Conservation (phyloP, 2,797 vertebrate species). For the Nasua narica region DNA sequence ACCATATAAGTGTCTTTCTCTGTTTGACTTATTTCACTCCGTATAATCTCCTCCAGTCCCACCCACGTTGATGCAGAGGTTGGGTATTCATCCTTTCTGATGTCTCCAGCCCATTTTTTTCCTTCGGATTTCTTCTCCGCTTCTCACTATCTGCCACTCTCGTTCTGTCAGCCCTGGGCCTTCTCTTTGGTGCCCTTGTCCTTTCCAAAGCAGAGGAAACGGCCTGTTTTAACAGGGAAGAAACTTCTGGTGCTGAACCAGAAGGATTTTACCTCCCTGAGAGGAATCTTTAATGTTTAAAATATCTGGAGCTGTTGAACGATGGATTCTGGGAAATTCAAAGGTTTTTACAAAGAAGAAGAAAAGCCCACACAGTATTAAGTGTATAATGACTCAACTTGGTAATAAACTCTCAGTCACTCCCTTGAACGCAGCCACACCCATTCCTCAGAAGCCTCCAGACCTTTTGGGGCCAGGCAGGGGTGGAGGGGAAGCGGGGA, state of each 20-base stretch:
- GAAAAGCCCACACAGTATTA: slow-evolving; percentile 64
- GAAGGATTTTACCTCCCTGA: slow-evolving; percentile 74
- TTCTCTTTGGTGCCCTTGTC: slow-evolving; percentile 19
- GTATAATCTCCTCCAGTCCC: too few relatives aligned
- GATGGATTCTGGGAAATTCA: slow-evolving; percentile 75
- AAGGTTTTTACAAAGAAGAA: slow-evolving; percentile 36
- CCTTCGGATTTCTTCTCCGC: neutral
- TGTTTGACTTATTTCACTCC: too few relatives aligned
- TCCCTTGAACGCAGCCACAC: slow-evolving; percentile 63
- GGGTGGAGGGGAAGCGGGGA: neutral
- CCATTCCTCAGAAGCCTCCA: slow-evolving; percentile 64
- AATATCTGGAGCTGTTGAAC: slow-evolving; percentile 75
- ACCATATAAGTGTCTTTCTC: too few relatives aligned
- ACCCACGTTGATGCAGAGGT: too few relatives aligned
- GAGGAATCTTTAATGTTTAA: slow-evolving; percentile 69
- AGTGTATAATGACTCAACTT: slow-evolving; percentile 71
- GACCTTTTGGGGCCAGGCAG: neutral
- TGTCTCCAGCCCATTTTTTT: neutral
- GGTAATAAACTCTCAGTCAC: slow-evolving; percentile 62
- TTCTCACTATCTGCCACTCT: neutral
- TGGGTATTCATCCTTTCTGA: too few relatives aligned
- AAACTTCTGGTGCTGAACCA: slow-evolving; percentile 60
- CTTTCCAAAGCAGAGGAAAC: slow-evolving; percentile 29
- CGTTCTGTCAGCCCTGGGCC: slow-evolving; percentile 30
- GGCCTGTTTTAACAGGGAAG: slow-evolving; percentile 66